Conservation (phyloP, 2,113 vertebrate genomes). For the Spheniscus mendiculus region DNA sequence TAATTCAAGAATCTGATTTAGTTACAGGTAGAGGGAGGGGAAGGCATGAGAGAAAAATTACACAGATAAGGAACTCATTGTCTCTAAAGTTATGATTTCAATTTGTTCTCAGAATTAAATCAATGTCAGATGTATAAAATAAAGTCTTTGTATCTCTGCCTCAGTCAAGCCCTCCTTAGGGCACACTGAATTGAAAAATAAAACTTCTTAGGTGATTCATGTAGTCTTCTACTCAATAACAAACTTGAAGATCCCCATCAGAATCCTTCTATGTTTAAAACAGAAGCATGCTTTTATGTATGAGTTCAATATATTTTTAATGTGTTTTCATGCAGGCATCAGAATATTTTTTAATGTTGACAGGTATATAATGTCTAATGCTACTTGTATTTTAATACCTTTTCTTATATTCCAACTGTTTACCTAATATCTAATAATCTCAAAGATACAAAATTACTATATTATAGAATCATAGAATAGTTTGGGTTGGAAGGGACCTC, state of each 20-base stretch:
- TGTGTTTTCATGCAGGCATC: background rate
- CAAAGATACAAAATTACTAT: background rate
- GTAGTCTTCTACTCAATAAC: background rate
- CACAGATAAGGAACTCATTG: background rate
- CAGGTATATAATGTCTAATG: background rate
- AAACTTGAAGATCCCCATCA: background rate
- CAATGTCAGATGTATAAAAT: background rate
- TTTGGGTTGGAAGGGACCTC: too few species aligned
- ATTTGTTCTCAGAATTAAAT: background rate
- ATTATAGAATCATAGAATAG: background rate
- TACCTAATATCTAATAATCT: background rate
- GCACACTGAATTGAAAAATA: background rate
- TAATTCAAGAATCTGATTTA: background rate
- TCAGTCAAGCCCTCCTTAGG: background rate
- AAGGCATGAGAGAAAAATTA: background rate
- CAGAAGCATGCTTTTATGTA: background rate
- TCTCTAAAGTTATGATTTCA: background rate
- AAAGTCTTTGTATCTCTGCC: background rate
- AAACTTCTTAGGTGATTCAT: background rate
- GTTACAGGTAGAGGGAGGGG: background rate
- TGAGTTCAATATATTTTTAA: background rate
- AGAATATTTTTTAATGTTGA: background rate
- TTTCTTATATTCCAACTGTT: background rate
- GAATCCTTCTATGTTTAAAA: background rate
- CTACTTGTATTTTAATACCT: background rate